Conservation (phyloP, 2,797 vertebrate species). For the Takifugu ocellatus region DNA sequence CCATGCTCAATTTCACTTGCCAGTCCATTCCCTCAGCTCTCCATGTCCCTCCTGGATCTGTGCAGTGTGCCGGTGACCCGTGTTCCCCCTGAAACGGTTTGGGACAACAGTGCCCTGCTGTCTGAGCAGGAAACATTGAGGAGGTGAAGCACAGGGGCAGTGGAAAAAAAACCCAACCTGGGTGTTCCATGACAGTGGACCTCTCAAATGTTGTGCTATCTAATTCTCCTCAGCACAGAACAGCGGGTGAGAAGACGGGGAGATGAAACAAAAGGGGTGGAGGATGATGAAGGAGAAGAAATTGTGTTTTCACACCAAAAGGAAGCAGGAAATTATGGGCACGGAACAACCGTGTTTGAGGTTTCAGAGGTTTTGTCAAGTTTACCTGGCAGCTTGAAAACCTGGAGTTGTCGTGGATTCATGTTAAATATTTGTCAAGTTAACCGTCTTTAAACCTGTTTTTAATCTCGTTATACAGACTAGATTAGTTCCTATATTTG, state of each 20-base stretch:
- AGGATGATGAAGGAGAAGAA: conserved; percentile 76
- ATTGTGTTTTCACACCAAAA: conserved; percentile 73
- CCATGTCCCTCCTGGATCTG: conserved; percentile 22
- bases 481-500: no score
- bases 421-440: no score
- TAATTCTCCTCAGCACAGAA: conserved; percentile 78
- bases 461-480: no score
- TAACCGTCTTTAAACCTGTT: no score
- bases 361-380: conserved; percentile 37
- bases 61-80: conserved; percentile 35
- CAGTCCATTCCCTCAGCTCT: conserved; percentile 20
- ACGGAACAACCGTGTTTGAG: conserved; percentile 49
- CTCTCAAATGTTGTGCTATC: conserved; percentile 82
- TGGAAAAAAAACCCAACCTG: conserved; percentile 74
- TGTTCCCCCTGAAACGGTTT: conserved; percentile 42
- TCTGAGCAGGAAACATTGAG: conserved; percentile 50
- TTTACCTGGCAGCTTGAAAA: conserved; percentile 42
- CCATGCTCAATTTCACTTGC: conserved; percentile 46
- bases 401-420: background rate
- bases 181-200: conserved; percentile 85
- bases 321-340: conserved; percentile 43
- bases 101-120: conserved; percentile 50
- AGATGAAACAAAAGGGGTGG: conserved; percentile 69
- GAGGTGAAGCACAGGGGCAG: conserved; percentile 54
- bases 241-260: conserved; percentile 44